These are phyloP conservation scores for Gavialis gangeticus DNA, from an alignment of 2,113 vertebrate species.

Conservation along the genomic window DNA sequence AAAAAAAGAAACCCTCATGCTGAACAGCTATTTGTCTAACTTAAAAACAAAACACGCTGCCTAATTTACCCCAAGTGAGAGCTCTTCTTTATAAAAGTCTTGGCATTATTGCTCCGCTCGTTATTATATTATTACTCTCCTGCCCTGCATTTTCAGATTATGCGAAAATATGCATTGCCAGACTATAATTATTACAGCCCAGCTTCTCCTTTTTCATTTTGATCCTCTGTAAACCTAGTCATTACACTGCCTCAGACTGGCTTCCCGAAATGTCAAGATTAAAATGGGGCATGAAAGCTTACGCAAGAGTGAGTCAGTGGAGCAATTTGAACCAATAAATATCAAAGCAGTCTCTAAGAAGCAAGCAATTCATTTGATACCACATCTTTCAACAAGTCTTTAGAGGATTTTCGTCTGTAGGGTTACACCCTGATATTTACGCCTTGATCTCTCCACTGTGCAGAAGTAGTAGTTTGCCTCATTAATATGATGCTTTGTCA, in stretches of 20 bases:
- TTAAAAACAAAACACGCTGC: slow-evolving; percentile 15
- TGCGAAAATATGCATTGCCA: slow-evolving; percentile 58
- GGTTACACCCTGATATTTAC: slow-evolving; percentile 76
- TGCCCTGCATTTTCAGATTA: slow-evolving; percentile 77
- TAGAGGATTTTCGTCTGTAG: slow-evolving; percentile 78
- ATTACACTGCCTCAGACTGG: slow-evolving; percentile 75
- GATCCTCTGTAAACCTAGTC: slow-evolving; percentile 81
- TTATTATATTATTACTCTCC: slow-evolving; percentile 71
- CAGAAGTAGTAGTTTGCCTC: slow-evolving; percentile 56
- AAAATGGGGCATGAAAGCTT: slow-evolving; percentile 80
- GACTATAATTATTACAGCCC: slow-evolving; percentile 74
- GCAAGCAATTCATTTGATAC: slow-evolving; percentile 85
- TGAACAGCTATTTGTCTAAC: slow-evolving; percentile 9
- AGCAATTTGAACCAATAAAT: slow-evolving; percentile 88
- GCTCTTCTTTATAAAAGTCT: slow-evolving; percentile 39
- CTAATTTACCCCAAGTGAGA: slow-evolving; percentile 46
- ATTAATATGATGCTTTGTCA: slow-evolving; percentile 43
- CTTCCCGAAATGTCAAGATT: slow-evolving; percentile 80
- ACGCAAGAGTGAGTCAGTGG: slow-evolving; percentile 80
- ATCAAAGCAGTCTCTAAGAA: slow-evolving; percentile 83
- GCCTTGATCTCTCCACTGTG: slow-evolving; percentile 58
- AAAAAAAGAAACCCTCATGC: not conserved
- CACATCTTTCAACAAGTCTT: slow-evolving; percentile 83
- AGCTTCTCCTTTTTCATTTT: slow-evolving; percentile 73
- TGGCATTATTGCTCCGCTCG: slow-evolving; percentile 17